Base-by-base conservation (phyloP, 2,888 invertebrate genomes). In the Agriopis marginaria region DNA sequence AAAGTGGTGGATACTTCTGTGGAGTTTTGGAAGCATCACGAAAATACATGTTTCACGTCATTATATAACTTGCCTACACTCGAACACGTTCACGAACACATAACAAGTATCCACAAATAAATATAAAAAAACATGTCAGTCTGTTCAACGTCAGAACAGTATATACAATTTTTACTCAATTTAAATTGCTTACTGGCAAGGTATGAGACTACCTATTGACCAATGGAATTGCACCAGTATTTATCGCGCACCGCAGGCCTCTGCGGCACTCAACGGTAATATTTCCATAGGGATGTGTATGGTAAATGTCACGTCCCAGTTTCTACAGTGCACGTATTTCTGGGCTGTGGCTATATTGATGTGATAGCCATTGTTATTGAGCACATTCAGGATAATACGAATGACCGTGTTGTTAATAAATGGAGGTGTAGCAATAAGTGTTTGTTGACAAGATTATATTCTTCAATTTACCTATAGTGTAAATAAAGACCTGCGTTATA, bases 271-370 rank as follows among this genome's bases (percentile, higher is more conserved):
- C 54, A 17, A 12, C 55, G 55, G 47, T 63, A 63, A 68, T 68
- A 68, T 72, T 66, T 59, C 68, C 68, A 66, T 61, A 66, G 71
- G 68, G 66, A 66, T 65, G 68, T 55, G 59, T 61, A 66, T 71
- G 54, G 63, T 69, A 72, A 75, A 75, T 74, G 72, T 70, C 74
- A 66, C 67, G 73, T 68, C 68, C 73, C 63, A 71, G 68, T 74
- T 75, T 71, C 56, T 54, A 68, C 32, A 56, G 50, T 60, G 50
- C 54, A 54, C 60, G 44, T 70, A 59, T 51, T 62, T 53, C 59
- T 60, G 54, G 14, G 32, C 10, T 54, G 62, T 44, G 12, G 32
- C 10, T 54, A 63, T 44, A 70, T 70, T 63, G 70, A 59, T 45
- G 39, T 42, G 45, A 6, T 50, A 42, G 8, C 39, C 23, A n/a